phyloP scores from a whole-genome alignment of 2,113 vertebrate species.

The Microcebus jonahi region DNA sequence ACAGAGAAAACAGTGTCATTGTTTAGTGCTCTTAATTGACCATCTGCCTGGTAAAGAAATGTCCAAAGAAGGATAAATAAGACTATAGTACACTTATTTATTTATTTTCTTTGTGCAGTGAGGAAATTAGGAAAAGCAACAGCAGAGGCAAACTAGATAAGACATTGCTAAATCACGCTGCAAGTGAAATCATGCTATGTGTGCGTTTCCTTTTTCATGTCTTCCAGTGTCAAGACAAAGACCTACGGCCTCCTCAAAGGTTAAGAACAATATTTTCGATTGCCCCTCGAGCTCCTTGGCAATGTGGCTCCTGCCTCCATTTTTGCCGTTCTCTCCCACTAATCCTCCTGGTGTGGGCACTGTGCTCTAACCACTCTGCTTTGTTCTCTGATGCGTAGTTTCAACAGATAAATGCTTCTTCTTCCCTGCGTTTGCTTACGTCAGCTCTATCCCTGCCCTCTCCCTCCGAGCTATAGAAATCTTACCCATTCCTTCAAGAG shows the following conservation, averaged over 20 bases:
- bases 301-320: neutral
- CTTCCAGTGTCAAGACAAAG: conserved; percentile 79
- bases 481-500: neutral
- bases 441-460: neutral
- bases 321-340: neutral
- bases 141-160: conserved; percentile 83
- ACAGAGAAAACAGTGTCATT: conserved; percentile 92
- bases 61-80: conserved; percentile 91
- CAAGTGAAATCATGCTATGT: conserved; percentile 82
- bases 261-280: conserved; percentile 31
- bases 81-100: conserved; percentile 86
- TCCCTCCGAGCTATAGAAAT: neutral
- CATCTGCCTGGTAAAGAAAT: conserved; percentile 91
- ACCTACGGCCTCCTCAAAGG: conserved; percentile 76
- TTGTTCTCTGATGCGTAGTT: neutral
- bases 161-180: conserved; percentile 84
- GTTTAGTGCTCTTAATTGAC: conserved; percentile 93
- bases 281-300: neutral
- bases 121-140: conserved; percentile 86
- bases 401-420: neutral
- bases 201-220: conserved; percentile 81
- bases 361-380: neutral
- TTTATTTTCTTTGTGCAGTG: conserved; percentile 87
- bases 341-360: fast-evolving
- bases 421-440: neutral